phyloP scores from a whole-genome alignment of 2,797 vertebrate genomes.

The Sphenodon punctatus region DNA sequence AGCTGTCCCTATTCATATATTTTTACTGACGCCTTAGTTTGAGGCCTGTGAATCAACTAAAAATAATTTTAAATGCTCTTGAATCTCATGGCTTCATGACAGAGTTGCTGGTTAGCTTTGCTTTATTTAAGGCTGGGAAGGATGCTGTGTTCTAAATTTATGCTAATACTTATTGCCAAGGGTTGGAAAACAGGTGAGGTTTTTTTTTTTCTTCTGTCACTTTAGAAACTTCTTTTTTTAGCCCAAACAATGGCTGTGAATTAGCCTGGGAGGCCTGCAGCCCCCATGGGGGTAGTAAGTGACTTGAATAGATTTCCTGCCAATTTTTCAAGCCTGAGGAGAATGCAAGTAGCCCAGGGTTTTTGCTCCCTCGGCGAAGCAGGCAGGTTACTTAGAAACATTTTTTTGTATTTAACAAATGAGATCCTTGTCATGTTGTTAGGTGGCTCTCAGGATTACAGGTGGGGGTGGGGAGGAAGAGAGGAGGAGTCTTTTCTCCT shows the following conservation, averaged over 20 bases:
- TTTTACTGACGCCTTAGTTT: not conserved
- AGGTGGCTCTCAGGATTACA: not conserved
- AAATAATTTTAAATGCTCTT: not conserved
- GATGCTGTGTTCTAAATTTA: not conserved
- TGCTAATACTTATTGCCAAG: not conserved
- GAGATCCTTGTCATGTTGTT: not conserved
- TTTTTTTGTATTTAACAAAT: not conserved
- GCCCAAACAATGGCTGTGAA: not conserved
- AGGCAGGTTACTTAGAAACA: not conserved
- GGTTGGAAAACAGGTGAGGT: not conserved
- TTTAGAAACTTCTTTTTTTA: not conserved
- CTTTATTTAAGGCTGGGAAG: rapidly evolving
- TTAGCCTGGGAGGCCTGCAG: not conserved
- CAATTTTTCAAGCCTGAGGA: not conserved
- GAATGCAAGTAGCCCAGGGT: not conserved
- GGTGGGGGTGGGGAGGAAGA: no score
- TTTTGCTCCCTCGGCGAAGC: not conserved
- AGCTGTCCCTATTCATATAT: not conserved
- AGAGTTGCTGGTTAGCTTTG: not conserved
- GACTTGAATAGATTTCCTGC: not conserved
- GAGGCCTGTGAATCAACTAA: not conserved
- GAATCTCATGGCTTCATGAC: not conserved
- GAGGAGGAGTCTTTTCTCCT: not conserved
- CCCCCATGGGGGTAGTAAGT: not conserved
- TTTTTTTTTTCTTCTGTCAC: not conserved